Base-by-base conservation (phyloP, 37 sponge, comb jelly and placozoan genomes). In the Agelas oroides region DNA sequence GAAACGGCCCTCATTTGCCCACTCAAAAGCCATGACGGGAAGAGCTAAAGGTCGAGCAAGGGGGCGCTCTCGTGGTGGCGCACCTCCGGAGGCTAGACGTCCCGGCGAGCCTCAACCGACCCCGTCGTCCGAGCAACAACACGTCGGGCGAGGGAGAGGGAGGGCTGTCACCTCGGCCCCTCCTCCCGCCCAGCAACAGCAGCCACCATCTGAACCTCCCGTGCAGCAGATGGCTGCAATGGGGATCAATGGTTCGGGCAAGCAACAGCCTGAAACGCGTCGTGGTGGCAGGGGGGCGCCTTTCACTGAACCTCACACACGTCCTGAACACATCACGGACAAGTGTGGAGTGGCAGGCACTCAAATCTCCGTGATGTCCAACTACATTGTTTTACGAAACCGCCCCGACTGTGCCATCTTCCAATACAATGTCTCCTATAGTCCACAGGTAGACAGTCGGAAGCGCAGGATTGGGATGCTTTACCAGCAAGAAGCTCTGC, bases 381-480 rank as follows among this genome's bases (percentile, higher is more conserved):
- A 98, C 82, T 94, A 82, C 53, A 71, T 98, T 32, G 75, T 71
- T 16, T 83, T 98, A 39, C 70, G 54, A 17, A 86, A 70, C 24
- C 83, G 80, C 32, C 90, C 92, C 20, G 76, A 88, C 57, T 40
- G 73, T 46, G 73, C 84, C 19, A 87, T 98, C 65, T 98, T 92
- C 76, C 98, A 98, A 90, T 95, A 98, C 80, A 85, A 91, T 23
- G 96, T 96, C 21, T 58, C 58, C 53, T 96, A 85, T 63, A 38
- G 71, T 34, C 97, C 97, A 23, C 88, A 69, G 0, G 40, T 96
- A 0, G 94, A 93, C 32, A 84, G 54, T 66, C 85, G 78, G 72
- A 64, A 82, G 27, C 65, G 89, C 25, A 79, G 97, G 16, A 17
- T 66, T 28, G 77, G 30, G 0, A 76, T 96, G 11, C 75, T 96